These are phyloP conservation scores for Aporophyla nigra DNA, from an alignment of 2,888 invertebrate species.

Conservation along the genomic window DNA sequence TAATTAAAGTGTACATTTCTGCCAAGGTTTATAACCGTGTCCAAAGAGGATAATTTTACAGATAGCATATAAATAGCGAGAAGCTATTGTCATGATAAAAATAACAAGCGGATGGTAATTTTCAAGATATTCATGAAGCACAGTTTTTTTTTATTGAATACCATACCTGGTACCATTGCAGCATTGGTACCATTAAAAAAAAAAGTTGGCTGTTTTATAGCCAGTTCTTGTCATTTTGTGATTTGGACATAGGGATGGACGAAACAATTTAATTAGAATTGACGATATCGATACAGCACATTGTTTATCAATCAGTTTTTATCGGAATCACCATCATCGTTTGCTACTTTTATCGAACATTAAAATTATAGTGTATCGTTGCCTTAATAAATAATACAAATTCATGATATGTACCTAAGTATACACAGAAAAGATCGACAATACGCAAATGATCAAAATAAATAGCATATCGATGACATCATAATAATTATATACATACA, in stretches of 20 bases:
- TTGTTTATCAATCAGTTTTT: not conserved
- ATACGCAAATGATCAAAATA: conserved; percentile 88
- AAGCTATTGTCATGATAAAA: conserved; percentile 65
- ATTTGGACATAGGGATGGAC: conserved; percentile 10
- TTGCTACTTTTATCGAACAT: conserved; percentile 67
- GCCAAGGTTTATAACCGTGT: conserved; percentile 85
- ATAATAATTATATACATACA: conserved; percentile 87
- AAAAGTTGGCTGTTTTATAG: not conserved
- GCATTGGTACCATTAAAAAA: no score
- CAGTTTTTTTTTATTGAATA: no score
- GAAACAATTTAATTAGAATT: not conserved
- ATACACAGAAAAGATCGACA: conserved; percentile 89
- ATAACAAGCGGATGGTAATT: conserved; percentile 54
- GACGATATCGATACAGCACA: conserved; percentile 43
- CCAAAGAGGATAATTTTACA: conserved; percentile 75
- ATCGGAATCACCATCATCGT: conserved; percentile 37
- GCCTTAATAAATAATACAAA: conserved; percentile 84
- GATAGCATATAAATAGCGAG: conserved; percentile 70
- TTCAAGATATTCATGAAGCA: conserved; percentile 4
- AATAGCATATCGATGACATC: conserved; percentile 87
- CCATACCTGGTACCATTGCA: no score
- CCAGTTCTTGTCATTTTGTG: not conserved
- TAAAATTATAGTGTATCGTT: conserved; percentile 75
- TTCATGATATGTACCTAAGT: conserved; percentile 90
- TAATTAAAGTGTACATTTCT: conserved; percentile 77